A percentile compares a stretch with the other conserved stretches of the same genome.
Evolutionary conservation across 1,140 invertebrate genomes (phyloP).

Genomic region (Eulimnadia texana): DNA sequence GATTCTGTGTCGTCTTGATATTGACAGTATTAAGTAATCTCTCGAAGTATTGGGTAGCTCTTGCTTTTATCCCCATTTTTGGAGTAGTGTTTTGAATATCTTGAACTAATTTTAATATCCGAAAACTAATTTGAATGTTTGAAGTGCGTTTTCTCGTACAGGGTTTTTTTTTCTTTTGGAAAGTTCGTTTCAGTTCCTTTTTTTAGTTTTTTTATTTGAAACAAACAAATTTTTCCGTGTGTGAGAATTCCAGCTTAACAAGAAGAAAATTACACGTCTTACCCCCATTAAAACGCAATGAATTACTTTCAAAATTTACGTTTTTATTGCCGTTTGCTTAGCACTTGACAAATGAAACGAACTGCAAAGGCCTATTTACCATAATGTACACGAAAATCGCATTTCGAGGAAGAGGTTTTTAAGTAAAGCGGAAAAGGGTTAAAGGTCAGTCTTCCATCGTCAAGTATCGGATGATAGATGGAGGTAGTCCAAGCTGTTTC

Average conservation of each 20-base stretch:
- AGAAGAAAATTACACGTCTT: not conserved
- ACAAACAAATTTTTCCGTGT: no score
- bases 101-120: not conserved
- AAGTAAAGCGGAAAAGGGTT: not conserved
- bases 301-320: no score
- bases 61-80: no score
- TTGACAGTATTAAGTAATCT: no score
- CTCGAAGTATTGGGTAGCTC: no score
- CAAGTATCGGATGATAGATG: slow-evolving; percentile 19
- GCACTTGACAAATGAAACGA: no score
- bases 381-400: not conserved
- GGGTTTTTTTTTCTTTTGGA: not conserved
- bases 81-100: not conserved
- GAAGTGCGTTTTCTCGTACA: not conserved
- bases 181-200: not conserved
- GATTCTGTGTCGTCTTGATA: no score
- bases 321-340: no score
- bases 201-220: no score
- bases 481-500: slow-evolving; percentile 18
- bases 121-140: not conserved
- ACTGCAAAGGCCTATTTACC: not conserved
- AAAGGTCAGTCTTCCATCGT: slow-evolving; percentile 17
- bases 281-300: no score
- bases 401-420: no score
- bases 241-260: no score